Conservation (phyloP, 2,888 invertebrate genomes). For the Lymantria dispar region DNA sequence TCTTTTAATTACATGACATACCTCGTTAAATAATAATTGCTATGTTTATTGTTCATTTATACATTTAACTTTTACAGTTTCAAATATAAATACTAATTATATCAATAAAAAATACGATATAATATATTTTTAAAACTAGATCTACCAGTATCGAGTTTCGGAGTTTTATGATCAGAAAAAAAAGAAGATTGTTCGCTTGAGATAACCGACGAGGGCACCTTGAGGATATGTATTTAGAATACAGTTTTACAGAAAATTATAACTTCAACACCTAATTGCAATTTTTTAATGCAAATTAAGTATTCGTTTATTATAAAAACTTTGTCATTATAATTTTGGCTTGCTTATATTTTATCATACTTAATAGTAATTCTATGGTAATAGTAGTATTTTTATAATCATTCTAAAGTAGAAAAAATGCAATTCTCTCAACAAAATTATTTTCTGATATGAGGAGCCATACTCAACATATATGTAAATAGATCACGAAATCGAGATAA, state of each 20-base stretch:
- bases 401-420: too few species aligned
- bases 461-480: too few species aligned
- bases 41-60: not conserved
- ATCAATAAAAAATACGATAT: not conserved
- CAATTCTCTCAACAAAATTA: too few species aligned
- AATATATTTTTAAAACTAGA: not conserved
- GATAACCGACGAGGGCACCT: constrained; percentile 27
- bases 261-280: not conserved
- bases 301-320: too few species aligned
- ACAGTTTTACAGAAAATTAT: constrained; percentile 10
- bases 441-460: too few species aligned
- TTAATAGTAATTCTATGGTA: too few species aligned
- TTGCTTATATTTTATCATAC: too few species aligned
- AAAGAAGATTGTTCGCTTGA: constrained; percentile 28
- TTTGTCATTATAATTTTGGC: too few species aligned
- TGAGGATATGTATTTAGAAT: constrained; percentile 12
- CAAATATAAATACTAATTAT: not conserved
- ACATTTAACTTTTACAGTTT: not conserved
- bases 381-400: too few species aligned
- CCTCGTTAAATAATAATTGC: constrained; percentile 1
- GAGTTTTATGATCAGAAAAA: constrained; percentile 21
- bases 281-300: too few species aligned
- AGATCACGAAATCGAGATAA: too few species aligned
- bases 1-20: constrained; percentile 3
- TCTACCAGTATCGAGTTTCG: not conserved